Base-by-base conservation (phyloP, 2,113 vertebrate genomes). In the Heloderma charlesbogerti region DNA sequence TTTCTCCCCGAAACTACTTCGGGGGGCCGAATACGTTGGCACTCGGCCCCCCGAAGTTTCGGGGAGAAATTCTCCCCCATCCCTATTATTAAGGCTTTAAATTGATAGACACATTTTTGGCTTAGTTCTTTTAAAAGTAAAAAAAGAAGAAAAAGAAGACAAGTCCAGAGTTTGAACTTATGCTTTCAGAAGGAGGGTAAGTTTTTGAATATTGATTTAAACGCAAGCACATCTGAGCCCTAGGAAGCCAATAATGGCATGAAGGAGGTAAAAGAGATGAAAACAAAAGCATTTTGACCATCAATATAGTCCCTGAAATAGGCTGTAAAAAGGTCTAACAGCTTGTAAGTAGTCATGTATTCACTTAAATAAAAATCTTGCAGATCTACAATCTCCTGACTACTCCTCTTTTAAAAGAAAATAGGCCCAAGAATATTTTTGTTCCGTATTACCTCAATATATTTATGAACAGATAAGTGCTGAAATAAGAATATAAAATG, bases 201-300 rank as follows among this genome's bases (percentile, higher is more conserved):
- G 82, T 84, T 84, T 66, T 84, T n/a, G n/a, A 22, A 84, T 84
- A 84, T 43, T 84, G 82, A 84, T 84, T 63, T 66, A 66, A 66
- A 84, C 5, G 6, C 57, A 66, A 66, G 57, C 82, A 45, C 60
- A 48, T 31, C 63, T 85, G n/a, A 87, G 71, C 34, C 71, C 16
- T 75, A 77, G 51, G 86, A 77, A 87, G 51, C 72, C n/a, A 74
- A 74, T 86, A 74, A 74, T 86, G 48, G 48, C 43, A 57, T 86
- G 69, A 75, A 86, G 85, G 85, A 86, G 45, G 74, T 86, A 86
- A 86, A 86, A 86, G 84, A 71, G 66, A 67, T 86, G 31, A 86
- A 86, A 86, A 86, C 69, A 37, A 83, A 87, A 87, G n/a, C 34
- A 57, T 87, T 77, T 77, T 87, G 8, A 48, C 16, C 72, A 60